Conservation (phyloP, 2,113 vertebrate genomes). For the Peromyscus maniculatus region DNA sequence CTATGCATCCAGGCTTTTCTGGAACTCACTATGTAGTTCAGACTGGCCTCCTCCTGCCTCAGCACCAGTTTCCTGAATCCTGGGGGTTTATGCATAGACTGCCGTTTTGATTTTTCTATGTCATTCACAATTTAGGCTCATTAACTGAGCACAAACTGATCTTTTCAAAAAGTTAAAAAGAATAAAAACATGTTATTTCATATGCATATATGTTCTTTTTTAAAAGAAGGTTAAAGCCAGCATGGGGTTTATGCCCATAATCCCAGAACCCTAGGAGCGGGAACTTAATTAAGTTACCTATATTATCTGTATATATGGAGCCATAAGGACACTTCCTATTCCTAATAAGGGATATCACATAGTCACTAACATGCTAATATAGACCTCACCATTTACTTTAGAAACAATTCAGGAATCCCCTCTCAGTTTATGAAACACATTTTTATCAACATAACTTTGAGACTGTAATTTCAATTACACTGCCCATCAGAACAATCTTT, state of each 20-base stretch:
- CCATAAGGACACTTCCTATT: not conserved
- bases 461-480: not conserved
- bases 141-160: not conserved
- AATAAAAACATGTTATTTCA: not conserved
- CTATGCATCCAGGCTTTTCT: not conserved
- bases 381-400: not conserved
- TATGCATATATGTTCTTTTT: not conserved
- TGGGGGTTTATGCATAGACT: not conserved
- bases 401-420: not conserved
- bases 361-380: not conserved
- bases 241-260: not conserved
- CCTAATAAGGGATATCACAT: not conserved
- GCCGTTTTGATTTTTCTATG: not conserved
- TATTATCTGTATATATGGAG: not conserved
- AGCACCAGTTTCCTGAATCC: not conserved
- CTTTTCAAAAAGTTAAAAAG: not conserved
- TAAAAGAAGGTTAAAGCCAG: not conserved
- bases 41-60: not conserved
- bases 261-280: not conserved
- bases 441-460: not conserved
- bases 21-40: not conserved
- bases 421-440: conserved; percentile 5
- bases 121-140: not conserved
- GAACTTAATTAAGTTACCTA: not conserved
- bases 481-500: not conserved